Base-by-base conservation (phyloP, 2,888 invertebrate species). In the Himalopsyche kuldschensis region DNA sequence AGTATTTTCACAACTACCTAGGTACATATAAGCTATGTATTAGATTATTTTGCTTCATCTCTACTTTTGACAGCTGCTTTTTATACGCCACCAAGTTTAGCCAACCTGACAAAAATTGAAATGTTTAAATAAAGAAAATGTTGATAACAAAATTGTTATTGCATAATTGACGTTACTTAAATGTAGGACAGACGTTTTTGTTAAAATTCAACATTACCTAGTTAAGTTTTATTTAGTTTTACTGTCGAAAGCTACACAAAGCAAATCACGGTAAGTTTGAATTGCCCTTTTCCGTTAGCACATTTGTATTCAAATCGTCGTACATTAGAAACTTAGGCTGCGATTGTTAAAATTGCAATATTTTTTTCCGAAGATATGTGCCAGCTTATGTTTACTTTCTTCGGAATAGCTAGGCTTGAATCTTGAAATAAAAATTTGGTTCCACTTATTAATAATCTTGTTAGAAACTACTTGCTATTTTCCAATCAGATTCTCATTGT, bases 161-260 rank as follows among this genome's bases (percentile, higher is more conserved):
- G 82, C 82, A 78, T 82, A 82, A 82, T 82, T 78, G 79, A 82
- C 78, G 69, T 78, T 79, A 78, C 81, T 55, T 20, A 55, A 20
- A 55, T 55, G 48, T 82, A 63, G 63, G 48, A 82, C 63, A 63
- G 35, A 55, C 32, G 55, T 31, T 8, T 20, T 79, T 24, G 32
- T 31, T 75, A 76, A 77, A 35, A 63, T 78, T 78, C 63, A 24
- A 20, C 30, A 77, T 82, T 55, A 55, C 8, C 78, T 69, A 82
- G 78, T 78, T 82, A 78, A 78, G 55, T 82, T 63, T 31, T 63
- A 63, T 63, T 78, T 17, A 30, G 76, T 35, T n/a, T 8, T 35
- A 77, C 35, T 20, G 27, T 35, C 41, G 8, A 35, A 35, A 41
- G 32, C 32, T 77, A 77, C 17, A 41, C n/a, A 41, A 32, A 78